Evolutionary conservation across 2,113 vertebrate genomes (phyloP).

Genomic region (Percina caprodes): DNA sequence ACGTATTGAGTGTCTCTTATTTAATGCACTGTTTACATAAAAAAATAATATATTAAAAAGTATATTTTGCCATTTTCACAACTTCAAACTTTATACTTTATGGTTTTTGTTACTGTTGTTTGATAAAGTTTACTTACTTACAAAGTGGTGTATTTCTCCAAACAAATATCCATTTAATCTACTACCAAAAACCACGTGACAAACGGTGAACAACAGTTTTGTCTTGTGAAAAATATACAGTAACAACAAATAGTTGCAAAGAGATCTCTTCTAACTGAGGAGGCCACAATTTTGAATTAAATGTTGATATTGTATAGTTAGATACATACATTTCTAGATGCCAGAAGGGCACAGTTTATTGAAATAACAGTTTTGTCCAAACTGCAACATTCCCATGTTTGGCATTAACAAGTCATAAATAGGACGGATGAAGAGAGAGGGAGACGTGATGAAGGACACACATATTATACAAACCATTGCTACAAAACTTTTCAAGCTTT

Average conservation of each 20-base stretch:
- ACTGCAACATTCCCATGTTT: background rate
- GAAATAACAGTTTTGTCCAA: background rate
- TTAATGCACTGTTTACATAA: no score
- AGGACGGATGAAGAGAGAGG: background rate
- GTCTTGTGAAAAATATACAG: background rate
- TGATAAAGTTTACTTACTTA: background rate
- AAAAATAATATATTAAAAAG: no score
- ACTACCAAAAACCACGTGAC: background rate
- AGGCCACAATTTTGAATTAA: background rate
- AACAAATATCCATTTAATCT: background rate
- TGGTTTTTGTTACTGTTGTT: background rate
- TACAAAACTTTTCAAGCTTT: background rate
- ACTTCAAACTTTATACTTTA: background rate
- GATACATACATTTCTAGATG: no score
- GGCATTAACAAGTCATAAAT: background rate
- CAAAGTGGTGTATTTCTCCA: background rate
- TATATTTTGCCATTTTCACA: background rate
- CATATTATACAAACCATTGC: background rate
- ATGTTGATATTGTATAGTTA: background rate
- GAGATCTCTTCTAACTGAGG: no score
- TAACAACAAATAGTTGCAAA: background rate
- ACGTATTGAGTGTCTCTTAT: no score
- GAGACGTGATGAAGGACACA: background rate
- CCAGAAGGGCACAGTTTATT: background rate
- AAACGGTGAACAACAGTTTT: background rate